Evolutionary conservation across 2,888 invertebrate species (phyloP).

Genomic region (Acheta domesticus): DNA sequence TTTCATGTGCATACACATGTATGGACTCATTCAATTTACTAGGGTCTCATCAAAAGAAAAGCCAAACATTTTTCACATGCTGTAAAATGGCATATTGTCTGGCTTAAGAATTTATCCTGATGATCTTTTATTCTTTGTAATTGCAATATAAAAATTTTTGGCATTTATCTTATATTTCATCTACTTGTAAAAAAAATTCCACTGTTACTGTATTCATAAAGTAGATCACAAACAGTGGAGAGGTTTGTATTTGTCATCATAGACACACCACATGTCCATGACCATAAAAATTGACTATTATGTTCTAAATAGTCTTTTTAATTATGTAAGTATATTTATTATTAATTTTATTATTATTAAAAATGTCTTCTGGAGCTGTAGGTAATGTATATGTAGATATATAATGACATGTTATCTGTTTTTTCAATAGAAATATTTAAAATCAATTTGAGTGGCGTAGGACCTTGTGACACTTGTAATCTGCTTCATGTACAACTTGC

Average conservation of each 20-base stretch:
- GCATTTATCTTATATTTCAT: conserved; percentile 18
- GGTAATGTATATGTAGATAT: conserved; percentile 18
- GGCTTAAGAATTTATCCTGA: neutral
- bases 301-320: neutral
- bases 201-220: conserved; percentile 7
- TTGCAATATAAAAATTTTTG: conserved; percentile 18
- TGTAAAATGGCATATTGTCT: conserved; percentile 18
- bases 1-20: neutral
- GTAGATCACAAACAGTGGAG: neutral
- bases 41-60: conserved; percentile 5
- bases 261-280: conserved; percentile 4
- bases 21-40: neutral
- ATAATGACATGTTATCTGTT: conserved; percentile 3
- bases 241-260: conserved; percentile 9
- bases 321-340: conserved; percentile 18
- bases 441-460: conserved; percentile 3
- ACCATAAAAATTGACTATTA: conserved; percentile 18
- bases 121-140: neutral
- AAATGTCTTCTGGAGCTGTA: neutral
- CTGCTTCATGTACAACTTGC: neutral
- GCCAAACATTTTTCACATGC: conserved; percentile 7
- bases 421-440: conserved; percentile 2
- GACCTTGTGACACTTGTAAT: neutral
- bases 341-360: conserved; percentile 9
- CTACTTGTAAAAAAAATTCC: conserved; percentile 6